phyloP scores from a whole-genome alignment of 2,888 invertebrate species.

The Mesopsocus fuscifrons region DNA sequence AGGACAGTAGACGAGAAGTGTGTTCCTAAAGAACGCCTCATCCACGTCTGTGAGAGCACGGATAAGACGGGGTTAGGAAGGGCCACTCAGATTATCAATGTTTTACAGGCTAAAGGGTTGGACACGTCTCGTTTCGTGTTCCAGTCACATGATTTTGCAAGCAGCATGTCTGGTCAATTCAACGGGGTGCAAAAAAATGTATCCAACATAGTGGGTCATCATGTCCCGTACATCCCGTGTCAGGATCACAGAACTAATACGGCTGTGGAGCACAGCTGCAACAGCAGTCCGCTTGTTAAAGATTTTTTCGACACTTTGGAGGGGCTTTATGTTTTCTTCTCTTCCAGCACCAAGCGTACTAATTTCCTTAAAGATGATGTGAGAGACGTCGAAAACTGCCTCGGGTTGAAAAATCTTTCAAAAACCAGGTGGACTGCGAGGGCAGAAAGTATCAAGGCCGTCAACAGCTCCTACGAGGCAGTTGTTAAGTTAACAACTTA shows the following conservation, averaged over 20 bases:
- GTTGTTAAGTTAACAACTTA: too few species aligned
- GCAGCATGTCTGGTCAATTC: slow-evolving; percentile 10
- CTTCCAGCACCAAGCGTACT: slow-evolving; percentile 9
- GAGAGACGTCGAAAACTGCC: not conserved
- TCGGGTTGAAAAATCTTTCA: not conserved
- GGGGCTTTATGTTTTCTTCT: slow-evolving; percentile 10
- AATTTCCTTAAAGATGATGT: too few species aligned
- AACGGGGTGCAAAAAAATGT: slow-evolving; percentile 7
- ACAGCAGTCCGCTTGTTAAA: slow-evolving; percentile 3
- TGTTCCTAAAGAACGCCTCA: not conserved
- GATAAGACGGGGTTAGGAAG: not conserved
- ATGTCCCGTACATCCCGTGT: slow-evolving; percentile 11
- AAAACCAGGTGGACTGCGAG: not conserved
- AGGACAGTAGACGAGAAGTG: slow-evolving; percentile 11
- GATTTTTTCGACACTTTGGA: slow-evolving; percentile 10
- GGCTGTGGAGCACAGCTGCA: slow-evolving; percentile 10
- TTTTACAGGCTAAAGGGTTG: not conserved
- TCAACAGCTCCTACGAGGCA: not conserved
- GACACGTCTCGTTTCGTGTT: slow-evolving; percentile 7
- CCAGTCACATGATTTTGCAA: slow-evolving; percentile 12
- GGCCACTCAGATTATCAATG: not conserved
- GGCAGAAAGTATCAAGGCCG: not conserved
- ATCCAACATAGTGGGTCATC: slow-evolving; percentile 9
- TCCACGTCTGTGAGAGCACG: not conserved
- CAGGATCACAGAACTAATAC: slow-evolving; percentile 12